phyloP scores from a whole-genome alignment of 2,888 invertebrate genomes.

The Eupithecia abbreviata region DNA sequence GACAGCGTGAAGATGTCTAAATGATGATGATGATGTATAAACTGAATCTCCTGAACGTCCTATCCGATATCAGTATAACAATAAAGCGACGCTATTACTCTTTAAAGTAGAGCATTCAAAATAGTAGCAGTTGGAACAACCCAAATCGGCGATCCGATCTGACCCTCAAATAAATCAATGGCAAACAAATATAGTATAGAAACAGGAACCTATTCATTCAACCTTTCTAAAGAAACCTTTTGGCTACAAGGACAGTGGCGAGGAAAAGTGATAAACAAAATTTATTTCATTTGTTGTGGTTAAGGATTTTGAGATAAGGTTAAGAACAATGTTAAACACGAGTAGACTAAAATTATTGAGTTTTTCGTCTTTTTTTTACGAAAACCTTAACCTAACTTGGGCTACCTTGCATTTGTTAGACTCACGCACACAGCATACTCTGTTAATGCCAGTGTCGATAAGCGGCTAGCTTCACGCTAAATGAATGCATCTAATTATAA shows the following conservation, averaged over 20 bases:
- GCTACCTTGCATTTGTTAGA: too few relatives aligned
- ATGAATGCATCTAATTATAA: too few relatives aligned
- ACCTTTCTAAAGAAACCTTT: constrained; percentile 28
- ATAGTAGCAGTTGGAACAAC: constrained; percentile 22
- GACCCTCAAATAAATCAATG: constrained; percentile 41
- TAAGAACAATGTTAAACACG: neutral
- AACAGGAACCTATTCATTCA: constrained; percentile 37
- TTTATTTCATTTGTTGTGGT: neutral
- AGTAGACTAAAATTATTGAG: too few relatives aligned
- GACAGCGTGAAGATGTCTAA: too few relatives aligned
- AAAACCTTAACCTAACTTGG: too few relatives aligned
- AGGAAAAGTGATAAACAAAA: constrained; percentile 10
- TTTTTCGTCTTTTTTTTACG: too few relatives aligned
- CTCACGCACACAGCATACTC: too few relatives aligned
- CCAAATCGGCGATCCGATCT: constrained; percentile 23
- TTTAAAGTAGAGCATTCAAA: constrained; percentile 16
- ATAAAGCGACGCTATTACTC: constrained; percentile 6
- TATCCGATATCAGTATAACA: neutral
- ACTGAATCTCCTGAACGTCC: neutral
- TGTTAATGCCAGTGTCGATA: too few relatives aligned
- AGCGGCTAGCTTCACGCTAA: too few relatives aligned
- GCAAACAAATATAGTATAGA: constrained; percentile 40
- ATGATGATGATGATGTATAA: too few relatives aligned
- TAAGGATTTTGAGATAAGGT: neutral
- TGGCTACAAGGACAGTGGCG: constrained; percentile 17